Evolutionary conservation across 2,888 invertebrate genomes (phyloP), one percentile per base, ranked within the genome.

Genomic region (Parthenolecanium corni): DNA sequence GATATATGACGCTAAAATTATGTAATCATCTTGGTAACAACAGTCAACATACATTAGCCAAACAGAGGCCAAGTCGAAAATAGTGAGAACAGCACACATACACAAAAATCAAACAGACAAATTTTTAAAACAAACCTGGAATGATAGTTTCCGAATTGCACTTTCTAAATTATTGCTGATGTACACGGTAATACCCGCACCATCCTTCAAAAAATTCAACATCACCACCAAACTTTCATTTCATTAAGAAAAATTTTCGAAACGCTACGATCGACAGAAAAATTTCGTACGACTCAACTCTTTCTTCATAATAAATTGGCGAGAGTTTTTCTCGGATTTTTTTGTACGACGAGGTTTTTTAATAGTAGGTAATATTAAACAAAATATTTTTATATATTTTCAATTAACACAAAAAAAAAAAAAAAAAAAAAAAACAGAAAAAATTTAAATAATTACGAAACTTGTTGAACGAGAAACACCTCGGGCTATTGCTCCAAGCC

Each of bases 101-200:
- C 23, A 52, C 14, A 31, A 18, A 16, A 31, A 16, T 38, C 23
- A 16, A 31, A 36, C 25, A 16, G 25, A 52, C 18, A 24, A 25
- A 31, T 52, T 25, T 21, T 38, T 9, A n/a, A 25, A 52, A 53
- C 53, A 53, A 53, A 53, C 53, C 53, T 53, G 53, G 36, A 38
- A 53, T 16, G 38, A 38, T 21, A 38, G 36, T 53, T 31, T 53
- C 36, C 36, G 20, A 20, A 38, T 16, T 9, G n/a, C 36, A 53
- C 21, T 9, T 31, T 31, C 31, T 31, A 31, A 4, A 31, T n/a
- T 25, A 38, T 38, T 38, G 14, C n/a, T 4, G 18, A 21, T 16
- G 53, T 53, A 53, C 53, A 53, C 53, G 53, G 53, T 53, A 53
- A 38, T 38, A 21, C 36, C 53, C 31, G 53, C 53, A 53, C 53